Evolutionary conservation across 2,797 vertebrate species (phyloP), one percentile per base, ranked within the genome.

Genomic region (Sebastes steindachneri): DNA sequence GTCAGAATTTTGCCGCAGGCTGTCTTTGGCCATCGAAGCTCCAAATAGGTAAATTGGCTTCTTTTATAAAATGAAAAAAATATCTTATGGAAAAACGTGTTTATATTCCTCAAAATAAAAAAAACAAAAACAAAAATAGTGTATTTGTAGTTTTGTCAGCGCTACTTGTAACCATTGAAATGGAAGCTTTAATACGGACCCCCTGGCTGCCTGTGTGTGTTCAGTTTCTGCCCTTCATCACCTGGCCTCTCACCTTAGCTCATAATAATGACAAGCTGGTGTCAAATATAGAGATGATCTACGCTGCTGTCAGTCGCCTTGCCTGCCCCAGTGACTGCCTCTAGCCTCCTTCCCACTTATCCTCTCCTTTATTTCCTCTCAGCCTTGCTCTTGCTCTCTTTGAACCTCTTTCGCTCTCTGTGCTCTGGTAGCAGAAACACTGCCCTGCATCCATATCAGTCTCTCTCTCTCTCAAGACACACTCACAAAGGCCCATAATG

Each of bases 401-500:
- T 73, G 35, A 67, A 51, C 48, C 55, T 57, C 25, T 57, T 0
- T 7, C 26, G 9, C 55, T 58, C 48, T 51, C 51, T 53, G 5
- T 26, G 25, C 15, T 59, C 57, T 29, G 57, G 15, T 29, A 59
- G 26, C 26, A 59, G 57, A 28, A 28, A 29, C 11, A 59, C 26
- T 3, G 55, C 25, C 55, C 14, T 57, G 55, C 55, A 57, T 57
- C 55, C 25, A 5, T 15, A 57, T 57, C 55, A 57, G 57, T 53
- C n/a, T 53, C 51, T 53, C 35, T 53, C 33, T 57, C 54, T 53
- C 41, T 48, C 31, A 31, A 76, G 53, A 35, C 33, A 54, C 80
- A 70, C 68, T 83, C 69, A 58, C 71, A 79, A 63, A 70, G 19
- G 15, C 76, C 29, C 26, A 73, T 91, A 92, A 92, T 87, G 79